These are phyloP conservation scores for Sterrhoptilus dennistouni DNA, from an alignment of 2,113 vertebrate species.

Conservation along the genomic window DNA sequence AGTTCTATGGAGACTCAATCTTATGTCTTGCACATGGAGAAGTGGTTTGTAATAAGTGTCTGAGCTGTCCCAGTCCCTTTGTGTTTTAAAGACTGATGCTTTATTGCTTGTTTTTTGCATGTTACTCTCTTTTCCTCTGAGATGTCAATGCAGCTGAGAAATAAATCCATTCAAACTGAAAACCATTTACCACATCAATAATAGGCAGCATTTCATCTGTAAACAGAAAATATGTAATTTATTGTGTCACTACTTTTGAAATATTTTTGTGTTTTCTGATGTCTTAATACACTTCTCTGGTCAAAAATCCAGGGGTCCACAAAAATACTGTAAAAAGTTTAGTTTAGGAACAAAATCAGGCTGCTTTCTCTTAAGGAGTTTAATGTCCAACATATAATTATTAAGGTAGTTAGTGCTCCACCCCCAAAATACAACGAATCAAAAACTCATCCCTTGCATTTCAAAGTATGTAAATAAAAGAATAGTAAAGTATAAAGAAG, in stretches of 20 bases:
- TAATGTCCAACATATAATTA: not conserved
- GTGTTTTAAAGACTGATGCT: not conserved
- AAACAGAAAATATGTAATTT: not conserved
- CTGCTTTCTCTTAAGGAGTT: not conserved
- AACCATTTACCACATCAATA: not conserved
- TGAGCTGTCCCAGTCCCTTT: not conserved
- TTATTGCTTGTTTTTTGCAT: not conserved
- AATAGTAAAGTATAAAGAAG: not conserved
- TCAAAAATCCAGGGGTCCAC: not conserved
- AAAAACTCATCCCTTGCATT: not conserved
- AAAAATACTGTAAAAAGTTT: not conserved
- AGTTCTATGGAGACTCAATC: not conserved
- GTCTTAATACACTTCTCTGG: not conserved
- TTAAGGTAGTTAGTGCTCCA: not conserved
- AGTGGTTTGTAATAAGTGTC: not conserved
- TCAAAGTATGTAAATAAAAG: not conserved
- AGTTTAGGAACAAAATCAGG: not conserved
- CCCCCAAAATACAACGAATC: slow-evolving; percentile 7
- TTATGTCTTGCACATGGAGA: not conserved
- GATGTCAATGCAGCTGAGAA: not conserved
- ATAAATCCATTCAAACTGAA: not conserved
- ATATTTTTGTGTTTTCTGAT: not conserved
- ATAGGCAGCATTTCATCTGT: not conserved
- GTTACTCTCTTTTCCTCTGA: not conserved
- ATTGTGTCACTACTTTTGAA: not conserved